Evolutionary conservation across 1,140 invertebrate genomes (phyloP), one percentile per base, ranked within the genome.

Genomic region (Drosophila oshimai): DNA sequence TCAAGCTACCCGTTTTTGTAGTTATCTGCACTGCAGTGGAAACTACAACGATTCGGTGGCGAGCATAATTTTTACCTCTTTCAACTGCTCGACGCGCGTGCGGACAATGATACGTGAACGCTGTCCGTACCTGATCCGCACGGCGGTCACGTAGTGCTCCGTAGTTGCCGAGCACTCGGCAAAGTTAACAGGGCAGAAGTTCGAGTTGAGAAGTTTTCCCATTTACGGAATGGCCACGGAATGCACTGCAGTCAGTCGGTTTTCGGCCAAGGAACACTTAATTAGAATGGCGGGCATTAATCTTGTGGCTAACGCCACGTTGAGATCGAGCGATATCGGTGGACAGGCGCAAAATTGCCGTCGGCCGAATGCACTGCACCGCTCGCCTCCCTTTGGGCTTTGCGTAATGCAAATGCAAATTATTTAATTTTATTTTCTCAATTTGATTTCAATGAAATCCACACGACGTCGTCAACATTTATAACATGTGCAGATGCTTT

Each of bases 321-420:
- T 84, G 78, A 84, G 80, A 84, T 84, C 75, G 13, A 22, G 44
- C 67, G 72, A 84, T 87, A 84, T 86, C 58, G 41, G 68, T 44
- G 57, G 81, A 86, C 83, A 87, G 60, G 76, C 68, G 77, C 79
- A 61, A 87, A 87, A 87, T 87, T 87, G 83, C 67, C 55, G 49
- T 58, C 45, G 36, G 39, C 54, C 60, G 45, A 50, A 62, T 53
- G 67, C 72, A 69, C 34, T 34, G 45, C 37, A 13, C 47, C 46
- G 39, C 31, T 49, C 15, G 3, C 29, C 6, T 22, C 26, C 42
- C 58, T 39, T 26, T 20, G 12, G 4, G 17, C 6, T 36, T 22
- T 20, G 18, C 12, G 33, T 13, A 13, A 65, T 33, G 15, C 49
- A 29, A 51, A n/a, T n/a, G n/a, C n/a, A n/a, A 74, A 62, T 22